Evolutionary conservation across 2,888 invertebrate genomes (phyloP), one percentile per base, ranked within the genome.

Genomic region (Callyntrura guangdongensis): DNA sequence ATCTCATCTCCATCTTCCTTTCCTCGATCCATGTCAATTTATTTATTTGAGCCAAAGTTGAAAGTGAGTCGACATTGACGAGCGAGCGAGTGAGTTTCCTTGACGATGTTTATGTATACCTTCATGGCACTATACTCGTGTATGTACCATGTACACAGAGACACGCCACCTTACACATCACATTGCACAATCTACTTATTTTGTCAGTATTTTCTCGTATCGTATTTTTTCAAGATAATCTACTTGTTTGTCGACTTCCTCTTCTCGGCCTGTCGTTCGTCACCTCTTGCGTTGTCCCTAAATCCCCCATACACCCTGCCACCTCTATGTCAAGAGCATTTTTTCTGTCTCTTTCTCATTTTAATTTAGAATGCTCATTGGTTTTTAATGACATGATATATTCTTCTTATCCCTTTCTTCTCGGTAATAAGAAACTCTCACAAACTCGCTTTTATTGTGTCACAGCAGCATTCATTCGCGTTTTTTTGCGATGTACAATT

Each of bases 291-390:
- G 3, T 6, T 36, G 36, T 36, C 36, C 36, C 36, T 36, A 36
- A 36, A 36, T 36, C 36, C 36, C 36, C 36, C 36, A 4, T 14
- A 27, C 22, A 64, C 25, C 64, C 22, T 5, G 3, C 64, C n/a
- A 12, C 27, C 72, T 45, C 72, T 61, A 74, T 17, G 74, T 77
- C 79, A 64, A 53, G 27, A 27, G 69, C 49, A 53, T 64, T 77
- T 56, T 64, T 25, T 45, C n/a, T n/a, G n/a, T 17, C 53, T 36
- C 56, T 56, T 79, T 84, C 84, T 81, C 81, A 20, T 69, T 47
- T 87, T 81, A 81, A 87, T 87, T 87, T 87, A 87, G 56, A 87
- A 87, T 87, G 81, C 87, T 87, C 87, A 87, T 87, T 87, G 87
- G 81, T 81, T 87, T 87, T 87, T 87, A 87, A 87, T 87, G 87